Percentiles rank a stretch among this genome's conserved stretches.
Evolutionary conservation across 2,113 vertebrate genomes (phyloP).

Genomic region (Ramphastos sulfuratus): DNA sequence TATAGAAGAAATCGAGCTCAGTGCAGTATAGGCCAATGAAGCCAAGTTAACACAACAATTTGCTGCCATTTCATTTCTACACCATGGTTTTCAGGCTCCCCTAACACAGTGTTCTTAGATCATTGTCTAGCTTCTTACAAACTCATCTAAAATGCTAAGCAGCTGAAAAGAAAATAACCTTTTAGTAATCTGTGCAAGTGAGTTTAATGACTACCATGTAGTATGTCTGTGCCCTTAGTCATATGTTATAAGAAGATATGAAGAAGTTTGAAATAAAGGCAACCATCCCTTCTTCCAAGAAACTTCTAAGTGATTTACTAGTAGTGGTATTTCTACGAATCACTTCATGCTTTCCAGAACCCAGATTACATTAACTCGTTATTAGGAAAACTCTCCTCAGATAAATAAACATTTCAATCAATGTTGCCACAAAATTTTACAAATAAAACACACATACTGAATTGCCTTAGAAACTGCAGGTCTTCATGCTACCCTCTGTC

Average conservation of each 20-base stretch:
- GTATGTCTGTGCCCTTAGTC: neutral
- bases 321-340: neutral
- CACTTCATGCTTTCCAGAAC: neutral
- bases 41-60: neutral
- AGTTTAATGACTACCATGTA: neutral
- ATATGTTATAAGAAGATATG: neutral
- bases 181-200: neutral
- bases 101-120: neutral
- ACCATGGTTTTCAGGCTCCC: neutral
- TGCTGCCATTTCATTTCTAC: neutral
- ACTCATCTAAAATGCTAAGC: neutral
- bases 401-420: neutral
- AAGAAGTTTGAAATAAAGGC: neutral
- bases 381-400: neutral
- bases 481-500: neutral
- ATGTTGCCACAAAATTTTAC: neutral
- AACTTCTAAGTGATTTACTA: neutral
- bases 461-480: neutral
- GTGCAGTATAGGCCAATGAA: neutral
- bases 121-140: neutral
- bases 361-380: neutral
- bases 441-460: neutral
- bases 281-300: neutral
- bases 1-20: neutral
- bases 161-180: neutral